Conservation (phyloP, 2,888 invertebrate species). For the Kryphioiulus occultus region DNA sequence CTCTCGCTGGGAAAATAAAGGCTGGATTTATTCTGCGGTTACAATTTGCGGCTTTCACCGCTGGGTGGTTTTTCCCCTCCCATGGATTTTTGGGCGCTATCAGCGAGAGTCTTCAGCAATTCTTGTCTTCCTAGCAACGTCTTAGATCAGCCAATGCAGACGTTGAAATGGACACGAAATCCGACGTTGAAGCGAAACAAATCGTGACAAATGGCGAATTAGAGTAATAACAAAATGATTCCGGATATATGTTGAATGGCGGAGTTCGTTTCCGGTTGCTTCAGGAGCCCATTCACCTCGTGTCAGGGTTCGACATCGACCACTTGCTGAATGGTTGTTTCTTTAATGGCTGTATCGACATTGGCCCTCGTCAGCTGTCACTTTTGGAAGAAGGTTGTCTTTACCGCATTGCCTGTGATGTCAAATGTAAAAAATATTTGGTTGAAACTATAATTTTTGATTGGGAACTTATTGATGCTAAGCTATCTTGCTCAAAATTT, state of each 20-base stretch:
- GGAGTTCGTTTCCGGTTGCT: background rate
- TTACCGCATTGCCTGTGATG: too few relatives aligned
- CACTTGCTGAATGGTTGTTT: background rate
- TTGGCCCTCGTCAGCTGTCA: background rate
- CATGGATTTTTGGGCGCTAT: conserved; percentile 12
- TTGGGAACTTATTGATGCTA: too few relatives aligned
- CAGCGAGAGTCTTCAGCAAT: background rate
- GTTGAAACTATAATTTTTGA: too few relatives aligned
- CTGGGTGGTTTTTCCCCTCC: background rate
- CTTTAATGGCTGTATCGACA: background rate
- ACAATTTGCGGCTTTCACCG: background rate
- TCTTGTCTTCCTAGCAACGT: background rate
- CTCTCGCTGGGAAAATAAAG: background rate
- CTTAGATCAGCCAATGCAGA: background rate
- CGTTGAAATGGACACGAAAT: background rate
- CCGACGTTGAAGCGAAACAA: background rate
- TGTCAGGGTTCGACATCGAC: background rate
- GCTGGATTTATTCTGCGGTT: conserved; percentile 22
- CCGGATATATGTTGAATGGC: background rate
- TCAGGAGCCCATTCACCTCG: background rate
- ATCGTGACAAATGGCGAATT: background rate
- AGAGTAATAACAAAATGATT: background rate
- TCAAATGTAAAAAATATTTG: too few relatives aligned
- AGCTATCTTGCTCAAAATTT: too few relatives aligned
- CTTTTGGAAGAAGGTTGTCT: too few relatives aligned